A percentile compares a stretch with the other conserved stretches of the same genome.
Evolutionary conservation across 2,797 vertebrate genomes (phyloP).

Genomic region (Odontamblyopus lacepedii): DNA sequence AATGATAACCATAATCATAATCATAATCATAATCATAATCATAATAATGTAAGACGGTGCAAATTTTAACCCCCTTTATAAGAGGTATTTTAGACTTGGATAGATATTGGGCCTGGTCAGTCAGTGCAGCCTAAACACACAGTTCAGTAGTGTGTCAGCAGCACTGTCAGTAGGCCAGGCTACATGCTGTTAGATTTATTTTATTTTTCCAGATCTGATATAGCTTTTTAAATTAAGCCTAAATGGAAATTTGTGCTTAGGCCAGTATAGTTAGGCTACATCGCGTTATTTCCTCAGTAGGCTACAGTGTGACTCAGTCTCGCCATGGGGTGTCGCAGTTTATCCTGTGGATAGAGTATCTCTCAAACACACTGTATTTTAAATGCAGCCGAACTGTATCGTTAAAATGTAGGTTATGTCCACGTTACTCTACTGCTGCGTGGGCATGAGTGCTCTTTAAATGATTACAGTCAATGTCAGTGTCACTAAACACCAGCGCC

Average conservation of each 20-base stretch:
- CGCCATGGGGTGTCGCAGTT: slow-evolving; percentile 70
- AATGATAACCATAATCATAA: too few relatives aligned
- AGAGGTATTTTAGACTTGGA: neutral
- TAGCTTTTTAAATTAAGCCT: neutral
- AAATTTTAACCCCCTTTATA: neutral
- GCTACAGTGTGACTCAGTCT: slow-evolving; percentile 24
- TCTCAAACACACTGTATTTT: slow-evolving; percentile 5
- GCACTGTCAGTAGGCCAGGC: neutral
- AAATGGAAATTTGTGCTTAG: neutral
- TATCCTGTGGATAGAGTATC: neutral
- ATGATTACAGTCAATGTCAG: slow-evolving; percentile 16
- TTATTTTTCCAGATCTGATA: neutral
- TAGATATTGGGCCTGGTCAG: neutral
- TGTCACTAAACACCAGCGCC: slow-evolving; percentile 4
- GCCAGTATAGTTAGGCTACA: neutral
- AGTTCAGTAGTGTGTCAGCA: neutral
- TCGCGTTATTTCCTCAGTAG: neutral
- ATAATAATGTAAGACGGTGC: too few relatives aligned
- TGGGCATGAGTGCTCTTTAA: slow-evolving; percentile 2
- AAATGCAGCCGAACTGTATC: slow-evolving; percentile 1
- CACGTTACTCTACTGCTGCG: neutral
- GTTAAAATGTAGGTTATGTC: slow-evolving; percentile 15
- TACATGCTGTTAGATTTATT: neutral
- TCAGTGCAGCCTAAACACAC: neutral
- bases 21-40: too few relatives aligned